These are phyloP conservation scores for Lasioglossum vierecki DNA, from an alignment of 2,888 invertebrate species.

Conservation along the genomic window DNA sequence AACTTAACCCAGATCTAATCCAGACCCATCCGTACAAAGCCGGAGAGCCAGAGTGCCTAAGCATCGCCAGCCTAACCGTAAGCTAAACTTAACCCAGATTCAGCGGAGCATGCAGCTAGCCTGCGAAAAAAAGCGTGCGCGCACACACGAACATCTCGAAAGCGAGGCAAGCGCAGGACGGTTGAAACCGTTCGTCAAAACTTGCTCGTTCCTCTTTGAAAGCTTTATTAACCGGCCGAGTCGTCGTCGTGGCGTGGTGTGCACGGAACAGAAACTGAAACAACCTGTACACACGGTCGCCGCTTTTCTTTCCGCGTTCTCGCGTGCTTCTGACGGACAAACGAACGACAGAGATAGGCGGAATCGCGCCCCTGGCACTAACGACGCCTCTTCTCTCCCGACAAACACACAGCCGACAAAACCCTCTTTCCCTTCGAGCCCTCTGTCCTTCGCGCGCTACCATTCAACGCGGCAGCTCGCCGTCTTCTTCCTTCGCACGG, in stretches of 20 bases:
- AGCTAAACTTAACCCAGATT: slow-evolving; percentile 9
- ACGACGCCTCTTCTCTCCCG: slow-evolving; percentile 67
- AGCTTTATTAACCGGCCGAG: neutral
- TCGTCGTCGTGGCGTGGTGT: neutral
- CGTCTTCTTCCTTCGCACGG: slow-evolving; percentile 23
- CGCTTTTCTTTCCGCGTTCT: slow-evolving; percentile 26
- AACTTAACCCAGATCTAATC: neutral
- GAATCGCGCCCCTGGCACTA: slow-evolving; percentile 72
- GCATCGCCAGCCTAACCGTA: neutral
- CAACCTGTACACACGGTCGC: slow-evolving; percentile 13
- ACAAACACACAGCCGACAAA: slow-evolving; percentile 55
- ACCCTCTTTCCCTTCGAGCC: slow-evolving; percentile 44
- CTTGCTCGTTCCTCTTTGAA: neutral
- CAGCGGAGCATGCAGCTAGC: neutral
- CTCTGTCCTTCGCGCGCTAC: neutral
- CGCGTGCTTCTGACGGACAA: slow-evolving; percentile 56
- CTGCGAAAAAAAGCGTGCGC: neutral
- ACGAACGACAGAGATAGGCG: slow-evolving; percentile 72
- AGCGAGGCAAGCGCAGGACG: neutral
- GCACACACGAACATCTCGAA: neutral
- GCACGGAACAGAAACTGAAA: neutral
- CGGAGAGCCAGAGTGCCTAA: neutral
- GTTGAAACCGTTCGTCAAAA: neutral
- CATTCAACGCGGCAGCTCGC: slow-evolving; percentile 30
- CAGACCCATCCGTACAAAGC: neutral